Evolutionary conservation across 2,797 vertebrate species (phyloP).

Genomic region (Phalanger gymnotis): DNA sequence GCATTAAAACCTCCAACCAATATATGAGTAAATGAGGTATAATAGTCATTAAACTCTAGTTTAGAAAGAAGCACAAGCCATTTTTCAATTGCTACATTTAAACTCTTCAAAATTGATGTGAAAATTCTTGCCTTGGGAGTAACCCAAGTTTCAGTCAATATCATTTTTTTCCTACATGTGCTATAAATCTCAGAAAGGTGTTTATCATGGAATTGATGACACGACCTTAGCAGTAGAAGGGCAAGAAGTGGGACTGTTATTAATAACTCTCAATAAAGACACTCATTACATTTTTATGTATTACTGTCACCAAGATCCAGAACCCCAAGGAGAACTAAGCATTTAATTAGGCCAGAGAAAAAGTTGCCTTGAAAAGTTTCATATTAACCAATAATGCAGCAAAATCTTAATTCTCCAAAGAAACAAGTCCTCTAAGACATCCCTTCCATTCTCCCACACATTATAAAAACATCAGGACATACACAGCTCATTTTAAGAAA

Average conservation of each 20-base stretch:
- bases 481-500: not conserved
- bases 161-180: not conserved
- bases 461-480: not conserved
- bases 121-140: slow-evolving; percentile 1
- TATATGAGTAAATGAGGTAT: not conserved
- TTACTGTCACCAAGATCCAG: slow-evolving; percentile 56
- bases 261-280: slow-evolving; percentile 48
- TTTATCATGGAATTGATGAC: slow-evolving; percentile 41
- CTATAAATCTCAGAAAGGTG: slow-evolving; percentile 39
- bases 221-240: slow-evolving; percentile 21
- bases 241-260: not conserved
- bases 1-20: not conserved
- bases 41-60: not conserved
- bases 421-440: not conserved
- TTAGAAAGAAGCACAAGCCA: not conserved
- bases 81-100: not conserved
- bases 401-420: not conserved
- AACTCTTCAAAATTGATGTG: not conserved
- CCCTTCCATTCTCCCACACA: not conserved
- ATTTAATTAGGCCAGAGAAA: slow-evolving; percentile 70
- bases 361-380: slow-evolving; percentile 23
- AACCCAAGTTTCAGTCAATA: slow-evolving; percentile 23
- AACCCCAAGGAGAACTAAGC: slow-evolving; percentile 41
- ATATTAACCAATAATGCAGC: not conserved
- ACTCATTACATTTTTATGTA: slow-evolving; percentile 41